phyloP scores from a whole-genome alignment of 2,797 vertebrate species.

The Pipistrellus pygmaeus region DNA sequence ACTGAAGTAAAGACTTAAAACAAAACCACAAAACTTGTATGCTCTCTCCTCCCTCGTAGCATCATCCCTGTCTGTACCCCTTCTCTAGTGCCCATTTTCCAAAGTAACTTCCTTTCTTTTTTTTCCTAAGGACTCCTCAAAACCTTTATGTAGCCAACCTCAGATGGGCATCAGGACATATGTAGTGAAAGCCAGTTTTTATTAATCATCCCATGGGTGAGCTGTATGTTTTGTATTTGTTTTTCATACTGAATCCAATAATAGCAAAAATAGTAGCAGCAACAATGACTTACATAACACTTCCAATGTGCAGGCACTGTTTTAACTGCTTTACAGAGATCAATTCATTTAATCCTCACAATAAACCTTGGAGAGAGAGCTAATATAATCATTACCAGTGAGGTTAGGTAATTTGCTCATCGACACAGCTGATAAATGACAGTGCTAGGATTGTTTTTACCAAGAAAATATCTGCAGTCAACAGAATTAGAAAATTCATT shows the following conservation, averaged over 20 bases:
- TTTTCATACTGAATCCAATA: background rate
- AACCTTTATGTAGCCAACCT: background rate
- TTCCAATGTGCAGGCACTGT: background rate
- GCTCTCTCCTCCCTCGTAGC: background rate
- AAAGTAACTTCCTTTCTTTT: background rate
- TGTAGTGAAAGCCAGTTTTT: background rate
- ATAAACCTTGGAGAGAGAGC: background rate
- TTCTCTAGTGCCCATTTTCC: background rate
- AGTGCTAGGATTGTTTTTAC: background rate
- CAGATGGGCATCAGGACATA: background rate
- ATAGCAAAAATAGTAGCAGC: background rate
- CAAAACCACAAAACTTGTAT: constrained; percentile 1
- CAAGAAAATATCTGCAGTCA: constrained; percentile 6
- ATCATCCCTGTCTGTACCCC: background rate
- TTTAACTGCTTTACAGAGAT: constrained; percentile 23
- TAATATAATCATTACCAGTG: background rate
- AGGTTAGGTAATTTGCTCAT: background rate
- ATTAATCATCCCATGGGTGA: background rate
- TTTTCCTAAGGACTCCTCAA: background rate
- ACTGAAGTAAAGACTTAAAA: constrained; percentile 36
- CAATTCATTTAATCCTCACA: background rate
- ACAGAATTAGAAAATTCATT: constrained; percentile 13
- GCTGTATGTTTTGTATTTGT: background rate
- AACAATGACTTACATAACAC: background rate
- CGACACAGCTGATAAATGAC: background rate